Conservation (phyloP, 2,113 vertebrate genomes). For the Rhegmatorhina hoffmannsi region DNA sequence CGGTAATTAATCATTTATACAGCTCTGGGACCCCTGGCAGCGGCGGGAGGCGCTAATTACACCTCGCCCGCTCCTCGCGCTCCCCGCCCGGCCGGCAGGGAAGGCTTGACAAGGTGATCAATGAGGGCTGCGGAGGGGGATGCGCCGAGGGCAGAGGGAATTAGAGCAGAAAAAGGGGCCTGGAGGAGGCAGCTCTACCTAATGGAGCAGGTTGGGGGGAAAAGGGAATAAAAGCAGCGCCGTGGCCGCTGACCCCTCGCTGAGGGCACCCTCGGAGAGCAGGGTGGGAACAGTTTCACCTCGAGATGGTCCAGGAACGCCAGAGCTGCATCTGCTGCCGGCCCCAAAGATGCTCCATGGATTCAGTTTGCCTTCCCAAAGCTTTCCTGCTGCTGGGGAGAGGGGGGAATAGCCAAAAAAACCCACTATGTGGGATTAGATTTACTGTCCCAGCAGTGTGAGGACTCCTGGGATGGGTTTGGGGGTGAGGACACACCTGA, state of each 20-base stretch:
- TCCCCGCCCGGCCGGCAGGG: background rate
- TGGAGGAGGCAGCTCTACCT: background rate
- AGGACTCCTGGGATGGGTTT: background rate
- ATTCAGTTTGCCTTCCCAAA: background rate
- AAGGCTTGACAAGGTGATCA: slow-evolving; percentile 55
- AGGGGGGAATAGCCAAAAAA: accelerated
- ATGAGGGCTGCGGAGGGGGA: background rate
- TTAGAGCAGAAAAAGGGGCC: slow-evolving; percentile 57
- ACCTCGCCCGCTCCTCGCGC: background rate
- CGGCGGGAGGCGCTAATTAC: background rate
- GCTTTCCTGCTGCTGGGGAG: background rate
- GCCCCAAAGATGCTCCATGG: background rate
- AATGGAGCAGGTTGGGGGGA: background rate
- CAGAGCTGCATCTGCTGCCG: accelerated
- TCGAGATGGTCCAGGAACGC: background rate
- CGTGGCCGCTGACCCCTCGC: background rate
- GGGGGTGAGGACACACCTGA: accelerated
- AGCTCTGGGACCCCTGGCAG: slow-evolving; percentile 44
- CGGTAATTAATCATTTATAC: slow-evolving; percentile 61
- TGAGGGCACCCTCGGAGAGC: background rate
- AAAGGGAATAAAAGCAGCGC: background rate
- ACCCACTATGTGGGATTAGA: background rate
- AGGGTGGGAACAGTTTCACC: background rate
- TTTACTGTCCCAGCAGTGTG: accelerated
- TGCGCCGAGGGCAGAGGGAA: background rate